Evolutionary conservation across 2,797 vertebrate genomes (phyloP), one percentile per base, ranked within the genome.

Genomic region (Macroramphosus scolopax): DNA sequence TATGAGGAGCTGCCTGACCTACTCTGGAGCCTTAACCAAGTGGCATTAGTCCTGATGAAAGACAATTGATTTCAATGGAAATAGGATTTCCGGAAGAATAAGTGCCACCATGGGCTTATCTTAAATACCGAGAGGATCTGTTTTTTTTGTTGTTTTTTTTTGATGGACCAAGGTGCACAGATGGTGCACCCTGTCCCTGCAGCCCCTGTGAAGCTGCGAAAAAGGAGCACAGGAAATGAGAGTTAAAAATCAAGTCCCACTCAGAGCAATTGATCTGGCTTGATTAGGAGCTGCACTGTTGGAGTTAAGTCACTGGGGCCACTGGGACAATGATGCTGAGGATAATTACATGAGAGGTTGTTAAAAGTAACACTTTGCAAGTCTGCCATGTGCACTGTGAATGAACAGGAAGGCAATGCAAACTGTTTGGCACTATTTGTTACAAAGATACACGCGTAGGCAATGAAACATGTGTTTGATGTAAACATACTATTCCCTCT

Each of bases 1-100:
- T n/a, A 33, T 45, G 42, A 71, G 69, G 18, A 61, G 62, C 57
- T 66, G 36, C 50, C 63, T 41, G 38, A 46, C 43, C 59, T 47
- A 9, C 37, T 43, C 43, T 37, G 59, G 42, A 58, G 41, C 43
- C 20, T 38, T 70, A 69, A 79, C 70, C 60, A 77, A 87, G 81
- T 77, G 76, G 77, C 77, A 81, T 87, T 82, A 81, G 48, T 18
- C 56, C 49, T 75, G 76, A 81, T 78, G 75, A 81, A 80, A 84
- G 75, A 60, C 76, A 80, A 86, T 79, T 80, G 76, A 84, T 88
- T 88, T 80, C 30, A 45, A 51, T 62, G 56, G 69, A 50, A 51
- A 55, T 68, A 71, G 63, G 62, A 56, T 74, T 78, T 65, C 39
- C 49, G 59, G 33, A 39, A 62, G 46, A 61, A 76, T 58, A 67